Conservation (phyloP, 2,113 vertebrate species). For the Colaptes auratus region DNA sequence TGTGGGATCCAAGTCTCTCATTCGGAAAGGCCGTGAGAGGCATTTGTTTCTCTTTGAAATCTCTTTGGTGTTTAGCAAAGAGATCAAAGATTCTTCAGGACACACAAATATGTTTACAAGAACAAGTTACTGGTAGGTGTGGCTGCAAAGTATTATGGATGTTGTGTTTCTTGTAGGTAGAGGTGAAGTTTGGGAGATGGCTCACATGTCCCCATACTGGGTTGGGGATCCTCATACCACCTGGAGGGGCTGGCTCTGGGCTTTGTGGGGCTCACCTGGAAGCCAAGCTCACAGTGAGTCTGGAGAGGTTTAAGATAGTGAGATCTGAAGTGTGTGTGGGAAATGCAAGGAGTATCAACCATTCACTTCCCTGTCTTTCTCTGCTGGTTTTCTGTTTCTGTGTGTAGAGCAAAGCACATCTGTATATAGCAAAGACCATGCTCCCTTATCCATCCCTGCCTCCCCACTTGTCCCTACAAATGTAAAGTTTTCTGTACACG, state of each 20-base stretch:
- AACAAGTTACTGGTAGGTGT: conserved; percentile 94
- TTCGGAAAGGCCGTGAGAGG: conserved; percentile 95
- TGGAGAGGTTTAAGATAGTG: not conserved
- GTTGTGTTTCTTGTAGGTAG: not conserved
- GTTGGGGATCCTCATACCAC: not conserved
- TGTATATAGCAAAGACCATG: not conserved
- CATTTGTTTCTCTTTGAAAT: conserved; percentile 99
- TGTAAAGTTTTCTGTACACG: not conserved
- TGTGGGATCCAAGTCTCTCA: conserved; percentile 99
- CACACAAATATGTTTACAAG: conserved; percentile 98
- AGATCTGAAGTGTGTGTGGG: not conserved
- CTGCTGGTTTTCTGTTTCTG: not conserved
- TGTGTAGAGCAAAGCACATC: not conserved
- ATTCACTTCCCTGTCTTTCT: not conserved
- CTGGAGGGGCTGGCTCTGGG: not conserved
- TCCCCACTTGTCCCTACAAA: not conserved
- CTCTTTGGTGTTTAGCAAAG: conserved; percentile 97
- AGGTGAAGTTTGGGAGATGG: not conserved
- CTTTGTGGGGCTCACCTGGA: not conserved
- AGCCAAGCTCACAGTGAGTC: not conserved
- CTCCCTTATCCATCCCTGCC: not conserved
- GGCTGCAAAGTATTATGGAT: not conserved
- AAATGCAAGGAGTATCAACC: not conserved
- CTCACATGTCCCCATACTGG: not conserved
- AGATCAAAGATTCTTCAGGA: conserved; percentile 97